Conservation (phyloP, 1,140 invertebrate genomes). For the Limonius californicus region DNA sequence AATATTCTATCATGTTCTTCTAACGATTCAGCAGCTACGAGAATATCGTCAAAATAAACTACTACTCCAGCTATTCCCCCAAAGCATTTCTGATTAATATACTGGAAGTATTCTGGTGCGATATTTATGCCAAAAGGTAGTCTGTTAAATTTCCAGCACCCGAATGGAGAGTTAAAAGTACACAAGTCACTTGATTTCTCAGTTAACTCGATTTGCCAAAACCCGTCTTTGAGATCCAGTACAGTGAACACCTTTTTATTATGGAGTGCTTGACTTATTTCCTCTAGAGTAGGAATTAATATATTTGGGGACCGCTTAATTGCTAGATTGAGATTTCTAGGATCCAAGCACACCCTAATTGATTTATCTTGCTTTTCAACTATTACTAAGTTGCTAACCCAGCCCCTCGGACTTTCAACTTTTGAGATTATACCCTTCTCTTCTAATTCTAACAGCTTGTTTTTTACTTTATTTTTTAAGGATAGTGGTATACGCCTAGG, state of each 20-base stretch:
- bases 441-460: slow-evolving; percentile 27
- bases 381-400: slow-evolving; percentile 35
- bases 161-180: slow-evolving; percentile 11
- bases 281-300: slow-evolving; percentile 19
- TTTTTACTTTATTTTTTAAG: slow-evolving; percentile 30
- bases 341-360: too few species aligned
- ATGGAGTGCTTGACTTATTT: slow-evolving; percentile 7
- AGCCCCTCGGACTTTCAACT: slow-evolving; percentile 29
- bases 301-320: slow-evolving; percentile 14
- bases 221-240: slow-evolving; percentile 9
- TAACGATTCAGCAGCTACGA: slow-evolving; percentile 24
- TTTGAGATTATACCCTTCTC: slow-evolving; percentile 29
- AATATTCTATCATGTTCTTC: slow-evolving; percentile 38
- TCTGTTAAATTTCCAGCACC: slow-evolving; percentile 16
- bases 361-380: slow-evolving; percentile 31
- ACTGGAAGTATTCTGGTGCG: slow-evolving; percentile 18
- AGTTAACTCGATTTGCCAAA: slow-evolving; percentile 12
- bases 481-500: too few species aligned
- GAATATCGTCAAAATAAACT: slow-evolving; percentile 38
- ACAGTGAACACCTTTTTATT: slow-evolving; percentile 6
- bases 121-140: slow-evolving; percentile 6
- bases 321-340: slow-evolving; percentile 23
- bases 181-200: not conserved
- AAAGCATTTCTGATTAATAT: slow-evolving; percentile 27
- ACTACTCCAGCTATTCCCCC: slow-evolving; percentile 28